Base-by-base conservation (phyloP, 2,888 invertebrate species). In the Empis livida region DNA sequence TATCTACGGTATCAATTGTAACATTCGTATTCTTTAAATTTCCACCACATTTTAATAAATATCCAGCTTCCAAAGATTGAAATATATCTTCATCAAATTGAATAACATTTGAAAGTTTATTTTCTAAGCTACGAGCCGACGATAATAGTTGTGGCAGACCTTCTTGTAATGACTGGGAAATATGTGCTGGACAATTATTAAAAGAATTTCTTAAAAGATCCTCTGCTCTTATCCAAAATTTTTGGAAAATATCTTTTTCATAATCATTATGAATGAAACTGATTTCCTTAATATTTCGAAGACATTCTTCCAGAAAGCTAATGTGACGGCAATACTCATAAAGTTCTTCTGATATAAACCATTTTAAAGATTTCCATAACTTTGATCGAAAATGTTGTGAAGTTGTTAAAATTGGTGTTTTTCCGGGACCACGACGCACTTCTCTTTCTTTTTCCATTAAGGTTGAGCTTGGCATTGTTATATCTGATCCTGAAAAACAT, bases 351-450 rank as follows among this genome's bases (percentile, higher is more conserved):
- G 86, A 84, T 61, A 92, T 85, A 10, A 90, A 70, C 67, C 84
- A 85, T 61, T 94, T 92, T 59, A 95, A 76, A 57, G 89, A 90
- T 51, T 83, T 81, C 93, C 94, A 95, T 6, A 95, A 75, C 59
- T 84, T 56, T 61, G 70, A 67, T 62, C 78, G 56, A 69, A 78
- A 60, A 68, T 77, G 64, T 70, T 68, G 68, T 60, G 55, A 76
- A 57, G 67, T 68, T 1, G 65, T 75, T 64, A 76, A 71, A 64
- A 49, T 76, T 57, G 60, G 77, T 62, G 51, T 72, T 72, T 71
- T 77, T 61, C 48, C 78, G 60, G 49, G 78, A 2, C 63, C 68
- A 65, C 50, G 72, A 1, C 48, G 45, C 9, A 55, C 40, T 37
- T 51, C 27, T 17, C 38, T 15, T n/a, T 44, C 66, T 3, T 71